A percentile compares a stretch with the other conserved stretches of the same genome.
Conservation (phyloP, 1,140 invertebrate genomes). For the Drosophila santomea region DNA sequence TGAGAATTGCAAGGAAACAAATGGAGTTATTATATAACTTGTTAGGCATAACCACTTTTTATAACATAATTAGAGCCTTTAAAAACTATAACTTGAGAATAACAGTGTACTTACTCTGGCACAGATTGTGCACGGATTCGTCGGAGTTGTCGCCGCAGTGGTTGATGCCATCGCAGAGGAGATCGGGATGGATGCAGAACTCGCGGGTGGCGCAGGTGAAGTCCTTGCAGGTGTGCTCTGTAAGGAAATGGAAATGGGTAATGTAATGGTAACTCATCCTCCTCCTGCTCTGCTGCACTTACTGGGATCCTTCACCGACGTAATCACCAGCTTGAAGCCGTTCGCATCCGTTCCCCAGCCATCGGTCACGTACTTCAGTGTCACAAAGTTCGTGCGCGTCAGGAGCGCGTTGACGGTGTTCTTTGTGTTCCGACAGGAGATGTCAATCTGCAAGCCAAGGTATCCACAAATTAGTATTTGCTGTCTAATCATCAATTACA, state of each 20-base stretch:
- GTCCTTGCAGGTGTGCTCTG: slow-evolving; percentile 94
- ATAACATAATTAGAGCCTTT: no score
- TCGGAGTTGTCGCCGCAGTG: slow-evolving; percentile 97
- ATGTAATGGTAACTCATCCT: not conserved
- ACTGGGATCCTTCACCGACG: slow-evolving; percentile 96
- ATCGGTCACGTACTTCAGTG: slow-evolving; percentile 96
- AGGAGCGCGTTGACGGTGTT: slow-evolving; percentile 94
- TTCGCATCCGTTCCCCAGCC: slow-evolving; percentile 95
- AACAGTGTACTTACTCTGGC: slow-evolving; percentile 89
- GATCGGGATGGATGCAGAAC: slow-evolving; percentile 95
- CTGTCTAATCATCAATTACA: slow-evolving; percentile 34
- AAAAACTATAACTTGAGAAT: not conserved
- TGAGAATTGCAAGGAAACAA: slow-evolving; percentile 80
- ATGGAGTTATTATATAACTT: not conserved
- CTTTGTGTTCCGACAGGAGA: slow-evolving; percentile 95
- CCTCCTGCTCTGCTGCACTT: slow-evolving; percentile 85
- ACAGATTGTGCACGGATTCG: slow-evolving; percentile 91
- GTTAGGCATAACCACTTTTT: no score
- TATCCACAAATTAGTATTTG: slow-evolving; percentile 31
- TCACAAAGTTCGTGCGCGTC: slow-evolving; percentile 96
- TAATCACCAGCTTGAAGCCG: slow-evolving; percentile 96
- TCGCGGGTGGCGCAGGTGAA: slow-evolving; percentile 93
- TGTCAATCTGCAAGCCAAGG: slow-evolving; percentile 89
- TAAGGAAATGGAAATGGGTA: slow-evolving; percentile 71
- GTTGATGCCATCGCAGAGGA: slow-evolving; percentile 95